Percentiles rank a stretch among this genome's conserved stretches.
These are phyloP conservation scores for Brachylomia viminalis DNA, from an alignment of 2,888 invertebrate species.

Conservation along the genomic window DNA sequence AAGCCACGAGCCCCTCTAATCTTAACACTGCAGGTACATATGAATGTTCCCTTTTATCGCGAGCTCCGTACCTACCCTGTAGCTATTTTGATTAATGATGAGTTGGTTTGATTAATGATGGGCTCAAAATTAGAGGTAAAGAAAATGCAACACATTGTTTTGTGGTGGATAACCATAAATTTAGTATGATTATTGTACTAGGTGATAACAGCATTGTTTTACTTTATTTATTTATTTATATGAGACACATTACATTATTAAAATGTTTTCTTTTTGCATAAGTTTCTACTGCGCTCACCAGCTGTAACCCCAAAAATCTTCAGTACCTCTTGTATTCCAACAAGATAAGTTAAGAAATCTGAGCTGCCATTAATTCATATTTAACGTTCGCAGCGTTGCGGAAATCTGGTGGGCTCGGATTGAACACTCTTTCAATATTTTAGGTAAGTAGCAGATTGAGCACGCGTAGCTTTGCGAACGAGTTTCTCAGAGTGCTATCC, in stretches of 20 bases:
- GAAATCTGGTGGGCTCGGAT: conserved; percentile 25
- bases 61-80: background rate
- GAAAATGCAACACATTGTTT: conserved; percentile 15
- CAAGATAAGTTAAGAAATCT: conserved; percentile 8
- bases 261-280: background rate
- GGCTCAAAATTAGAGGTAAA: conserved; percentile 7
- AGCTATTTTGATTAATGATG: conserved; percentile 43
- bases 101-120: conserved; percentile 48
- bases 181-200: no score
- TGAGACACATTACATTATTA: no score
- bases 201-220: no score
- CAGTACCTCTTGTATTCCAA: background rate
- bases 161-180: no score
- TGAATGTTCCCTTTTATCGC: conserved; percentile 8
- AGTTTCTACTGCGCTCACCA: background rate
- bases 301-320: no score
- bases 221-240: no score
- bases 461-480: conserved; percentile 33
- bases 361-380: conserved; percentile 17
- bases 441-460: conserved; percentile 32
- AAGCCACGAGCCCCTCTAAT: background rate
- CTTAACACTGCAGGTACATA: background rate
- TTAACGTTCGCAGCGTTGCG: conserved; percentile 20
- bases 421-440: conserved; percentile 54
- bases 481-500: conserved; percentile 30